These are phyloP conservation scores for Drosophila busckii DNA, from an alignment of 1,140 invertebrate species.

Conservation along the genomic window DNA sequence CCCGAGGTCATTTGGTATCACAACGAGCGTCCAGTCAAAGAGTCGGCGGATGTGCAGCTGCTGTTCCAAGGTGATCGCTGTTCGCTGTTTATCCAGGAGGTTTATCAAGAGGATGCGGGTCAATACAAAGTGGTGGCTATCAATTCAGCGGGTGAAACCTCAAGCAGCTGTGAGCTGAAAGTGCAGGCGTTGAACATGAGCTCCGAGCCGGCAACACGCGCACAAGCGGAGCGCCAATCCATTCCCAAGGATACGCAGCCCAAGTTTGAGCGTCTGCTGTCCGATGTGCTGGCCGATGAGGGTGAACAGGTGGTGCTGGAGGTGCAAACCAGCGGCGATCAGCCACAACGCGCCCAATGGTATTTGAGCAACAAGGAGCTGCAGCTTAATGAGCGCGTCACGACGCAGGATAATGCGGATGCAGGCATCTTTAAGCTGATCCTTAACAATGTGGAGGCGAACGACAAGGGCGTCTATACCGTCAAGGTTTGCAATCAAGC, in stretches of 20 bases:
- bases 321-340: conserved; percentile 85
- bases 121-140: conserved; percentile 89
- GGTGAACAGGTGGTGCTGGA: conserved; percentile 87
- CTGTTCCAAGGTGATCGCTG: conserved; percentile 90
- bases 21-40: conserved; percentile 89
- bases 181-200: conserved; percentile 77
- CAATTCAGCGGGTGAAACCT: conserved; percentile 89
- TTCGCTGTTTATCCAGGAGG: conserved; percentile 88
- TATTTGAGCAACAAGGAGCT: conserved; percentile 85
- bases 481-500: conserved; percentile 85
- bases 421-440: conserved; percentile 82
- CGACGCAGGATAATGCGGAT: conserved; percentile 79
- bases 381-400: conserved; percentile 79
- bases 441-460: conserved; percentile 81
- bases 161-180: conserved; percentile 85
- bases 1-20: conserved; percentile 95
- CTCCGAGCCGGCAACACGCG: conserved; percentile 62
- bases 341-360: conserved; percentile 87
- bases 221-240: conserved; percentile 68
- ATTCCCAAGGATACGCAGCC: conserved; percentile 80
- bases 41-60: conserved; percentile 88
- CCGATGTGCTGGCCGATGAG: conserved; percentile 84
- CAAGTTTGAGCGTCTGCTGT: conserved; percentile 85
- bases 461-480: conserved; percentile 88
- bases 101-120: conserved; percentile 87